Base-by-base conservation (phyloP, 2,113 vertebrate species). In the Pachyramphus minor region DNA sequence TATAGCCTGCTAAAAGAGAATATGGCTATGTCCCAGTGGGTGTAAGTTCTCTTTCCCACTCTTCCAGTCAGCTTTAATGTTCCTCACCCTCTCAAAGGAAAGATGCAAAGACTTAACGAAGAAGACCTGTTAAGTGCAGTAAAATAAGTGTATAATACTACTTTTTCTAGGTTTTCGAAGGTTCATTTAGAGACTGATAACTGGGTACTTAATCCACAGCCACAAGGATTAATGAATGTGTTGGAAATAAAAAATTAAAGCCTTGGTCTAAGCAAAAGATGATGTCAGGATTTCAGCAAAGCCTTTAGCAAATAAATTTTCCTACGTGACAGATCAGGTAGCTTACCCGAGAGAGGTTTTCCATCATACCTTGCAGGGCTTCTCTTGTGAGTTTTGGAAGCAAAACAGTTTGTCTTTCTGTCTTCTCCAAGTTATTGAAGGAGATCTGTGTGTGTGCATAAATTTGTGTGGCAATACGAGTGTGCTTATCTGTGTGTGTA, bases 381-480 rank as follows among this genome's bases (percentile, higher is more conserved):
- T 81, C 58, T 80, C 68, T 33, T 91, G 27, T 6, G 25, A 68
- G 37, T 49, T 88, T 53, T 80, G 68, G 75, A 92, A 60, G 41
- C 31, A 58, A 49, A 82, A 0, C 47, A 37, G 27, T 73, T 90
- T 71, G 45, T 20, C 21, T 60, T 68, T 59, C 24, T 56, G 37
- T 20, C 28, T 85, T 62, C 49, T 88, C 3, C 28, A 45, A 41
- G 56, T 37, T 17, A 14, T 1, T 49, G 78, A 35, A 81, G 55
- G 53, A 50, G 25, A n/a, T 44, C 44, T 55, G 1, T 59, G 56
- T 41, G 13, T 37, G 2, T 23, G 27, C 10, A 7, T 39, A 35
- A 39, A 71, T 45, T 28, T 0, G 1, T 21, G 19, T 24, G 56
- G 31, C n/a, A 49, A 1, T 30, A 19, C 4, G 8, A 18, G 31